Conservation (phyloP, 1,140 invertebrate genomes). For the Solenopsis invicta region DNA sequence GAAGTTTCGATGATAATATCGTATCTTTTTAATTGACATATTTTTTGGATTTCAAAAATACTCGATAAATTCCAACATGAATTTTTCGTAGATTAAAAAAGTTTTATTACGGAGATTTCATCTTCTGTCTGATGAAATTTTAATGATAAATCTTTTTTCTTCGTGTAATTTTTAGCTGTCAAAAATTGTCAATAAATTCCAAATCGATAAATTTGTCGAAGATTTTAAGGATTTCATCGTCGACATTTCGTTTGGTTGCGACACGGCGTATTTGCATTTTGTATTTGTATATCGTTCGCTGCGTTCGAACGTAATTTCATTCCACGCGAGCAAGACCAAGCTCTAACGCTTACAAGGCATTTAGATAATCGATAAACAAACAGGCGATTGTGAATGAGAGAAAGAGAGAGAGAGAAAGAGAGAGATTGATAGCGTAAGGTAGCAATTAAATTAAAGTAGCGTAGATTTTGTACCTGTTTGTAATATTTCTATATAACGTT, state of each 20-base stretch:
- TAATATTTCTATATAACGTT: conserved; percentile 81
- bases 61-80: no score
- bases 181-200: neutral
- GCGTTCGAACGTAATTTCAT: conserved; percentile 44
- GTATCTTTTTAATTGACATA: no score
- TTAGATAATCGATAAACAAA: conserved; percentile 35
- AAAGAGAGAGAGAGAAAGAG: neutral
- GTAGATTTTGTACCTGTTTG: conserved; percentile 85
- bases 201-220: neutral
- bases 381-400: conserved; percentile 1
- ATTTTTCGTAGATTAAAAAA: no score
- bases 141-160: neutral
- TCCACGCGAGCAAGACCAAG: conserved; percentile 40
- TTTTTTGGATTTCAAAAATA: no score
- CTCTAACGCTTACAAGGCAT: conserved; percentile 33
- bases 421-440: conserved; percentile 32
- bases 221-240: neutral
- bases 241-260: neutral
- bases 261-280: neutral
- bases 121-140: neutral
- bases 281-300: conserved; percentile 27
- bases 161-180: neutral
- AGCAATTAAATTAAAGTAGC: conserved; percentile 70
- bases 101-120: no score
- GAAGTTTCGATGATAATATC: no score